Base-by-base conservation (phyloP, 1,140 invertebrate genomes). In the Musca vetustissima region DNA sequence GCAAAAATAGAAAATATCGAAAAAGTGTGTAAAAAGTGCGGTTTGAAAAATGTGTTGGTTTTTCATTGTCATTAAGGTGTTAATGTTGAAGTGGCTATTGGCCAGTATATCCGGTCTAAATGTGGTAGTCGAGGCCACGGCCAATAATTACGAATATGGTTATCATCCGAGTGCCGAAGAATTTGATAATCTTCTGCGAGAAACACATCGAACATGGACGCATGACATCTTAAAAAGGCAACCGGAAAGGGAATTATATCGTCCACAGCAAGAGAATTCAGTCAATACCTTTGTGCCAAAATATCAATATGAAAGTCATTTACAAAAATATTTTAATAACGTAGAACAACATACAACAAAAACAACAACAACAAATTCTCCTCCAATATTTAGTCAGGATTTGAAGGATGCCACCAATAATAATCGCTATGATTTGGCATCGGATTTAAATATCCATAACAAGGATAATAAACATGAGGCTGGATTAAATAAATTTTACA, bases 91-190 rank as follows among this genome's bases (percentile, higher is more conserved):
- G 32, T 59, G 73, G 25, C 57, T 76, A 13, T 53, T 74, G 28
- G 73, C 72, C 66, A 70, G 72, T 67, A 64, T 72, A 21, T 69
- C 70, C 22, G 69, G 65, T 22, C 71, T 72, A 1, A 68, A 17
- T 25, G 52, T 70, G 59, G 57, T 11, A 66, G 9, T 19, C 22
- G 36, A 13, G 36, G 36, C 36, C 36, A 43, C n/a, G 28, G 4
- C 17, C 28, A n/a, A n/a, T n/a, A n/a, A 24, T 43, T 76, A 80
- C 32, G 76, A 81, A 25, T 76, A 74, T 48, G 78, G 79, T 67
- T 81, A 81, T 61, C 78, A 81, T 73, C 79, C 79, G 25, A 81
- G 79, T 36, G 78, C 78, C 70, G 79, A 81, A 65, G 79, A 81
- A 71, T 80, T 78, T 64, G 79, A 81, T 66, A 74, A 71, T 32